phyloP scores from a whole-genome alignment of 2,888 invertebrate species.

The Hipparchia sbordonii region DNA sequence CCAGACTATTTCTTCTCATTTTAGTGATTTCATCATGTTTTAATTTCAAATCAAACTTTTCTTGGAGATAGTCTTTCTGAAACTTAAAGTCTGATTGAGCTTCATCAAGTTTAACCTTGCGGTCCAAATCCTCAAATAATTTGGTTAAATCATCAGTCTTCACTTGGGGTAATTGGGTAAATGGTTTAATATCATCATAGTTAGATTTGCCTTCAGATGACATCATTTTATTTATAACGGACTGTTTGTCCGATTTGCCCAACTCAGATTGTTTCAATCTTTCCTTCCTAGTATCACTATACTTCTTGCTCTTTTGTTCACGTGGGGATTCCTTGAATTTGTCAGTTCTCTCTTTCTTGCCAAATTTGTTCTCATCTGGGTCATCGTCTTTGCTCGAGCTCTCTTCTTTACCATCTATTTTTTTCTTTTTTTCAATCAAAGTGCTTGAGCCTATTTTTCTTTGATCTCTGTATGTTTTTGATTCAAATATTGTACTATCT shows the following conservation, averaged over 20 bases:
- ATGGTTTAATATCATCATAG: slow-evolving; percentile 76
- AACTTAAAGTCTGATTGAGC: slow-evolving; percentile 46
- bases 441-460: slow-evolving; percentile 62
- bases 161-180: slow-evolving; percentile 77
- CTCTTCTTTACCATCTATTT: slow-evolving; percentile 72
- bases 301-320: slow-evolving; percentile 76
- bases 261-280: slow-evolving; percentile 65
- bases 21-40: slow-evolving; percentile 47
- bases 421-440: slow-evolving; percentile 75
- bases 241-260: slow-evolving; percentile 68
- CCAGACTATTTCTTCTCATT: slow-evolving; percentile 69
- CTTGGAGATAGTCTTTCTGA: slow-evolving; percentile 66
- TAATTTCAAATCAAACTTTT: slow-evolving; percentile 45
- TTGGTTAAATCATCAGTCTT: slow-evolving; percentile 77
- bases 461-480: slow-evolving; percentile 70
- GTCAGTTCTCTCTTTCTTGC: slow-evolving; percentile 67
- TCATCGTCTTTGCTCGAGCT: slow-evolving; percentile 70
- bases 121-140: slow-evolving; percentile 75
- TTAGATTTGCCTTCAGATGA: slow-evolving; percentile 67
- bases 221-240: slow-evolving; percentile 65
- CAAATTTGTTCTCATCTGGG: slow-evolving; percentile 67
- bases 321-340: slow-evolving; percentile 73
- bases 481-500: slow-evolving; percentile 70
- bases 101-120: slow-evolving; percentile 67
- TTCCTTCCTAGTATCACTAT: slow-evolving; percentile 77